Evolutionary conservation across 2,113 vertebrate genomes (phyloP), one percentile per base, ranked within the genome.

Genomic region (Equus przewalskii): DNA sequence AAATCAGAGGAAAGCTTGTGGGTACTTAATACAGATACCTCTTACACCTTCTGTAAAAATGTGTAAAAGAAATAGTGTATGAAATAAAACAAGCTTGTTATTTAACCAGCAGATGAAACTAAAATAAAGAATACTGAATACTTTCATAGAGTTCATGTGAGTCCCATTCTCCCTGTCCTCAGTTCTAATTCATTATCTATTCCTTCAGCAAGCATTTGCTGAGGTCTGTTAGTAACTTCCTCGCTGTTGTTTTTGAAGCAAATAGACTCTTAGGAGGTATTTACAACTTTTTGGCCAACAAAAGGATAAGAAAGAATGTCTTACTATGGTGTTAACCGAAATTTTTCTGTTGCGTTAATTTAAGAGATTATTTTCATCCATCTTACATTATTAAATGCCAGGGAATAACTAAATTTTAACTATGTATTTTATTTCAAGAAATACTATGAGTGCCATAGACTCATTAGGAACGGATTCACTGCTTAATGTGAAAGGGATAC

Each of bases 331-430:
- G 9, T 54, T 76, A 80, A 94, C 51, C 30, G 84, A 82, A 60
- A 51, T 15, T 79, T 97, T 89, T 91, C 82, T 87, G 26, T 93
- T 90, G 46, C 14, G 44, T 78, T 78, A 60, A 51, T 58, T 82
- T 86, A 83, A 78, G 26, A 78, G 13, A 69, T 87, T 80, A 80
- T 96, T 96, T 91, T 96, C 54, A 94, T 80, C 36, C 41, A 79
- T 33, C 24, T 51, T 93, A 56, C 36, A 85, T 88, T 79, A 89
- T 58, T 44, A 93, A 96, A 93, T 88, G 21, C 70, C 80, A 94
- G 56, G 22, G 26, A 80, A 1, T 44, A 33, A 36, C 51, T 96
- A 85, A 92, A 87, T 94, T 62, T 82, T 82, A 85, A 62, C 67
- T 46, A 82, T 3, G 1, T 41, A 36, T 73, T 88, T 93, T 94